Conservation (phyloP, 2,797 vertebrate genomes). For the Characodon lateralis region DNA sequence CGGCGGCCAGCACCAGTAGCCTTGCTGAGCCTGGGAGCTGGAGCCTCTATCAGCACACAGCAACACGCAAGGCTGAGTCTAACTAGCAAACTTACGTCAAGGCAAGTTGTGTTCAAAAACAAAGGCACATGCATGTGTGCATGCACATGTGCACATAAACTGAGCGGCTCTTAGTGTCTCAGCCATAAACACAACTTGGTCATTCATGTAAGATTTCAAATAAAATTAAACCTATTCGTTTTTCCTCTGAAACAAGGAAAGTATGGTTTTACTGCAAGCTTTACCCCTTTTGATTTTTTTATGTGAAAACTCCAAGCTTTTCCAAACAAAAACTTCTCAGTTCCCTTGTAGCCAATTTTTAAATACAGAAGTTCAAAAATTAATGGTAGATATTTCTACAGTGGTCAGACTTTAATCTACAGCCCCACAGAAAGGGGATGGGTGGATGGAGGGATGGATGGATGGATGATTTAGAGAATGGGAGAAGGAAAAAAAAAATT, state of each 20-base stretch:
- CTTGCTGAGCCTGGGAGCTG: slow-evolving; percentile 72
- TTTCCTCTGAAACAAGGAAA: slow-evolving; percentile 4
- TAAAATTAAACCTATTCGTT: slow-evolving; percentile 20
- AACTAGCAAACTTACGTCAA: slow-evolving; percentile 63
- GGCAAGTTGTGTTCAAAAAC: slow-evolving; percentile 55
- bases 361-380: no score
- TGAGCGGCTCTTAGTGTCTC: slow-evolving; percentile 38
- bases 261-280: not conserved
- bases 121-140: slow-evolving; percentile 3
- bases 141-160: slow-evolving; percentile 31
- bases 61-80: slow-evolving; percentile 74
- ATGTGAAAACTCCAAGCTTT: not conserved
- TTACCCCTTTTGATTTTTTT: not conserved
- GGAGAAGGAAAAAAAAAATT: not conserved
- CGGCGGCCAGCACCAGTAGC: slow-evolving; percentile 77
- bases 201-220: slow-evolving; percentile 32
- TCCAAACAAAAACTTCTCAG: not conserved
- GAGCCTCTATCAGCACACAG: slow-evolving; percentile 71
- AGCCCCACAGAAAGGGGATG: no score
- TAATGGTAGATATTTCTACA: no score
- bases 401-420: no score
- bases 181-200: slow-evolving; percentile 43
- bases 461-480: not conserved
- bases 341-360: not conserved
- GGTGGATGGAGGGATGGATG: not conserved